These are phyloP conservation scores for Drosophila tsacasi DNA, from an alignment of 1,140 invertebrate species.

Conservation along the genomic window DNA sequence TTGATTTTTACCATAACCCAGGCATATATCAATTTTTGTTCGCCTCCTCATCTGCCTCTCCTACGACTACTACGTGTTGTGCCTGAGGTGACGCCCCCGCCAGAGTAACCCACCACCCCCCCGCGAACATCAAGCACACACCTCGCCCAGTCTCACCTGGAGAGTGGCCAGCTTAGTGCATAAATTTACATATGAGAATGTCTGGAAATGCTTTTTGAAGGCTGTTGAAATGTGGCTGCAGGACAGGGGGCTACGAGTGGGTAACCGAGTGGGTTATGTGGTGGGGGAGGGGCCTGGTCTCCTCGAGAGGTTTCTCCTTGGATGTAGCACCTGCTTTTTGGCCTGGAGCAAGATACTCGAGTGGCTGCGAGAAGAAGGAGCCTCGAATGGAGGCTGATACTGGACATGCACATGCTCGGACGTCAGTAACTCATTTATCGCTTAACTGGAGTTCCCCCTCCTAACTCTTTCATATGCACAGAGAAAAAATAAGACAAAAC, in stretches of 20 bases:
- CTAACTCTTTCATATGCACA: constrained; percentile 1
- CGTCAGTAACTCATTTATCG: constrained; percentile 83
- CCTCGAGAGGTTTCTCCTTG: constrained; percentile 32
- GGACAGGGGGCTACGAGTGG: constrained; percentile 32
- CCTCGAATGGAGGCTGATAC: constrained; percentile 54
- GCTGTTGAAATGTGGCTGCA: constrained; percentile 79
- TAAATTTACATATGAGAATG: constrained; percentile 82
- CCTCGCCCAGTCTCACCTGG: constrained; percentile 8
- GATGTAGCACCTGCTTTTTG: constrained; percentile 46
- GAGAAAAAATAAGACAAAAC: neutral
- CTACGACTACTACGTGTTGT: constrained; percentile 27
- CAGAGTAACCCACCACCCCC: neutral
- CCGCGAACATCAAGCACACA: neutral
- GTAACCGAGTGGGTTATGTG: constrained; percentile 15
- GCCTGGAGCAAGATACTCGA: constrained; percentile 43
- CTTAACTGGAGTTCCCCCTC: constrained; percentile 56
- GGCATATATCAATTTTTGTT: constrained; percentile 78
- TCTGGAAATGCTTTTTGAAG: constrained; percentile 79
- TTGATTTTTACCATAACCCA: constrained; percentile 74
- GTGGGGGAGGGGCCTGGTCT: constrained; percentile 10
- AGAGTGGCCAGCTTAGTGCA: constrained; percentile 54
- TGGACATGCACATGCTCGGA: constrained; percentile 77
- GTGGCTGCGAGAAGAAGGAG: constrained; percentile 27
- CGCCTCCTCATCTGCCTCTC: constrained; percentile 30
- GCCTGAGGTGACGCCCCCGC: constrained; percentile 39